These are phyloP conservation scores for Axis porcinus DNA, from an alignment of 2,113 vertebrate genomes.

Conservation along the genomic window DNA sequence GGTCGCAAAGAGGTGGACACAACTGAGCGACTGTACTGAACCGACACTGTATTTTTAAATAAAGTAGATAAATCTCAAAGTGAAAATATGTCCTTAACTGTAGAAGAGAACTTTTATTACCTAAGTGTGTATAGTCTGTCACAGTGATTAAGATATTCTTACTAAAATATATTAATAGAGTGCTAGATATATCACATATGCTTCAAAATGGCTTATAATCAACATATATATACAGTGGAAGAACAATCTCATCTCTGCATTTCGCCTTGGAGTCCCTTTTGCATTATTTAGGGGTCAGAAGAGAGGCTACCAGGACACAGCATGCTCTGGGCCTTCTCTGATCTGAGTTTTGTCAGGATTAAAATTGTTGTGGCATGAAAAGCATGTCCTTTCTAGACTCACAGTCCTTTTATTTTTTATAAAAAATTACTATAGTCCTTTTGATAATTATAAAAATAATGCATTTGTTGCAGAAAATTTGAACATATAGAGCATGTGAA, in stretches of 20 bases:
- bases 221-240: background rate
- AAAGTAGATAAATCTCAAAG: background rate
- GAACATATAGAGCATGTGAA: background rate
- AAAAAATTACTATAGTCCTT: background rate
- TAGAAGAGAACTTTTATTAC: background rate
- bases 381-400: background rate
- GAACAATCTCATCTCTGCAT: background rate
- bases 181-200: conserved; percentile 12
- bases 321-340: background rate
- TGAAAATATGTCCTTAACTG: background rate
- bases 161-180: conserved; percentile 45
- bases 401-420: background rate
- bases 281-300: conserved; percentile 7
- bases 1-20: fast-evolving
- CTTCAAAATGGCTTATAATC: conserved; percentile 21
- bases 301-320: background rate
- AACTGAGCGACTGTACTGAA: background rate
- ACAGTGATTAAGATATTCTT: conserved; percentile 27
- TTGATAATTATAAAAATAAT: background rate
- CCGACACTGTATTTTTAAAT: background rate
- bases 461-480: background rate
- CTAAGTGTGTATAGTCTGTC: conserved; percentile 4
- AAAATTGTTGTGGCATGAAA: background rate
- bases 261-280: background rate
- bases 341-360: background rate